Conservation (phyloP, 37 sponge, comb jelly and placozoan genomes). For the Beroe ovata region DNA sequence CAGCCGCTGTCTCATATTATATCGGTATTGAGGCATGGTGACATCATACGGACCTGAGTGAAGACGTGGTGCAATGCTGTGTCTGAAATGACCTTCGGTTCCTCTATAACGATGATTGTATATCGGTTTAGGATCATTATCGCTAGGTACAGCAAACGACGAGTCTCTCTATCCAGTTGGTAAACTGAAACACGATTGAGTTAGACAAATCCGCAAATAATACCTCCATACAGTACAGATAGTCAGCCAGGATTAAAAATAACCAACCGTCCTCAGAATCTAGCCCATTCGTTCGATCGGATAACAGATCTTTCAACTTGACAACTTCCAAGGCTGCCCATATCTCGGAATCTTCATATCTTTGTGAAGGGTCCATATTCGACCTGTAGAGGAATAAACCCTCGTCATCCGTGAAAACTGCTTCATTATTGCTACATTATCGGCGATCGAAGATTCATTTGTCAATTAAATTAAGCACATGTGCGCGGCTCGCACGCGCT, state of each 20-base stretch:
- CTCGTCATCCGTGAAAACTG: background rate
- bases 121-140: slow-evolving; percentile 27
- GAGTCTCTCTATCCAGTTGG: background rate
- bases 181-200: slow-evolving; percentile 55
- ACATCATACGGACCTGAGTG: background rate
- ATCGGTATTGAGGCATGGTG: too few species aligned
- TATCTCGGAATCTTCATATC: slow-evolving; percentile 8
- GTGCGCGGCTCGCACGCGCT: background rate
- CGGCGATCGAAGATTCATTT: background rate
- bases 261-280: slow-evolving; percentile 1
- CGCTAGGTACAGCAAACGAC: slow-evolving; percentile 24
- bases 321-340: slow-evolving; percentile 11
- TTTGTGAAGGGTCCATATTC: slow-evolving; percentile 2
- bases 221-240: too few species aligned
- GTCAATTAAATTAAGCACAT: too few species aligned
- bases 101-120: slow-evolving; percentile 26
- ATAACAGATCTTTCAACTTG: background rate
- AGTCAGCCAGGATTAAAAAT: background rate
- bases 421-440: background rate
- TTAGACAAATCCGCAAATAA: too few species aligned
- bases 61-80: background rate
- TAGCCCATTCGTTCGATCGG: background rate
- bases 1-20: too few species aligned
- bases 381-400: too few species aligned
- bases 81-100: slow-evolving; percentile 26